phyloP scores from a whole-genome alignment of 2,888 invertebrate genomes.

The Anodontia alba region DNA sequence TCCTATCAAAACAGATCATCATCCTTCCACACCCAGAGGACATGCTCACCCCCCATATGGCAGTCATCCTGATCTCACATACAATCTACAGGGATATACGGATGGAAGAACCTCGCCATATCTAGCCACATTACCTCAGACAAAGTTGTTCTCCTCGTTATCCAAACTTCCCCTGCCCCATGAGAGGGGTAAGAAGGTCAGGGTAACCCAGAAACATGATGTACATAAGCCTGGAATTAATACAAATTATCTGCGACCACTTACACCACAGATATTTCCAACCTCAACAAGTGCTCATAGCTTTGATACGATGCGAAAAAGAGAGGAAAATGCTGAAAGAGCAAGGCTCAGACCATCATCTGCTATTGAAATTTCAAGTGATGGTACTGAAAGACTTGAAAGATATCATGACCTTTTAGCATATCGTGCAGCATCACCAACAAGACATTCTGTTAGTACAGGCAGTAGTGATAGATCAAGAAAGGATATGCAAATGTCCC shows the following conservation, averaged over 20 bases:
- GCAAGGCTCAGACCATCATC: slow-evolving; percentile 67
- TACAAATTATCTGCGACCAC: slow-evolving; percentile 64
- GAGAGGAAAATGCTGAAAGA: slow-evolving; percentile 46
- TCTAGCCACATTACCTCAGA: slow-evolving; percentile 59
- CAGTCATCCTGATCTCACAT: slow-evolving; percentile 75
- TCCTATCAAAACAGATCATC: slow-evolving; percentile 37
- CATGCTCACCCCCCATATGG: slow-evolving; percentile 57
- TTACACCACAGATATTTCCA: slow-evolving; percentile 67
- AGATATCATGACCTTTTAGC: slow-evolving; percentile 64
- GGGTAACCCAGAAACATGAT: slow-evolving; percentile 52
- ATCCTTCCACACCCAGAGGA: slow-evolving; percentile 39
- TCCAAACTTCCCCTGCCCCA: slow-evolving; percentile 63
- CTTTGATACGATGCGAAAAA: slow-evolving; percentile 47
- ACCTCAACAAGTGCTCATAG: slow-evolving; percentile 56
- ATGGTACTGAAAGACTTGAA: slow-evolving; percentile 43
- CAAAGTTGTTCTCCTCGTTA: slow-evolving; percentile 66
- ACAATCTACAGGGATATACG: slow-evolving; percentile 44
- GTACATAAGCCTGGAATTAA: slow-evolving; percentile 54
- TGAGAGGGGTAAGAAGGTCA: slow-evolving; percentile 45
- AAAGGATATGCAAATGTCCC: slow-evolving; percentile 63
- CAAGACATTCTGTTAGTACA: slow-evolving; percentile 50
- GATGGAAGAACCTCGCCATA: slow-evolving; percentile 55
- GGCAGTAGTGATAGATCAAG: slow-evolving; percentile 59
- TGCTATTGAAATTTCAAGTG: slow-evolving; percentile 71
- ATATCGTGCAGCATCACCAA: slow-evolving; percentile 46